Percentiles rank a stretch among this genome's conserved stretches.
These are phyloP conservation scores for Arizona elegans DNA, from an alignment of 2,113 vertebrate genomes.

Conservation along the genomic window DNA sequence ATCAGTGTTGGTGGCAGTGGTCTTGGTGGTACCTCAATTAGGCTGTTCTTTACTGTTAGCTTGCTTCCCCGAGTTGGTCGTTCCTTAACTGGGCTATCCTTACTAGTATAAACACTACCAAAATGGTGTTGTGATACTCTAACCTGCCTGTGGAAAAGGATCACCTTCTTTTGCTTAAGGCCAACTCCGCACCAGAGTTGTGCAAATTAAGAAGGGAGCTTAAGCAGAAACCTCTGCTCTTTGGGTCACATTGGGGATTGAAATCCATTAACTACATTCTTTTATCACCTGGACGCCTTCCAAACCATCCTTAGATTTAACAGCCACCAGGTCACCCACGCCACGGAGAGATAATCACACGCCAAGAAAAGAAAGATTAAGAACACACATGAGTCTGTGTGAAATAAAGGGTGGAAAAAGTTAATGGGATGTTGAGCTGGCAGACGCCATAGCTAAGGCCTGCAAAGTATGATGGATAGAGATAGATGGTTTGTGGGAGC, in stretches of 20 bases:
- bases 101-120: neutral
- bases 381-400: conserved; percentile 38
- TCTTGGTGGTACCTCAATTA: neutral
- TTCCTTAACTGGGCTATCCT: neutral
- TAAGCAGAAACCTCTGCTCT: neutral
- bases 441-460: conserved; percentile 23
- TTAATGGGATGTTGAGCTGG: conserved; percentile 54
- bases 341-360: conserved; percentile 35
- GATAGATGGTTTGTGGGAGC: conserved; percentile 19
- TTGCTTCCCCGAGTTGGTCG: neutral
- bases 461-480: conserved; percentile 28
- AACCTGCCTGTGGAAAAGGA: neutral
- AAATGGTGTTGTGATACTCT: neutral
- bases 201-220: neutral
- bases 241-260: neutral
- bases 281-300: conserved; percentile 18
- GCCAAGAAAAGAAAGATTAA: conserved; percentile 57
- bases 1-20: no score
- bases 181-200: neutral
- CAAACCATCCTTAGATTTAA: conserved; percentile 28
- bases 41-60: neutral
- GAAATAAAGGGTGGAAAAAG: conserved; percentile 52
- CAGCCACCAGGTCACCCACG: conserved; percentile 29
- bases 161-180: neutral
- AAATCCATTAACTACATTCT: conserved; percentile 2